Percentiles rank a stretch among this genome's conserved stretches.
Conservation (phyloP, 1,140 invertebrate genomes). For the Leptinotarsa texana region DNA sequence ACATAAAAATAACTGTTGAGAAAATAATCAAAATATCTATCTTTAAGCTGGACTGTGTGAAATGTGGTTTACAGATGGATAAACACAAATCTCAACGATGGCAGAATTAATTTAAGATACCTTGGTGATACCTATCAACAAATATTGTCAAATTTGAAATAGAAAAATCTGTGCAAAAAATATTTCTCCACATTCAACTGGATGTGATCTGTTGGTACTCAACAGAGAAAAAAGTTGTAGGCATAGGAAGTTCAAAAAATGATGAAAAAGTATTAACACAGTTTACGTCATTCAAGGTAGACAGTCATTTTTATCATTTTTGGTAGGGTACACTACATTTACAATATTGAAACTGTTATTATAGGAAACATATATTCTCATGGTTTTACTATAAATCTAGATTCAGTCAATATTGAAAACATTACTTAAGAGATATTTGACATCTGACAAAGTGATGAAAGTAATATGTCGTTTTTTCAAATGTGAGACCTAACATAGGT, state of each 20-base stretch:
- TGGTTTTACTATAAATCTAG: background rate
- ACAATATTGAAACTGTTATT: background rate
- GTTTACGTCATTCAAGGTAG: background rate
- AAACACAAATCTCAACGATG: too few relatives aligned
- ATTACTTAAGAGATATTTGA: background rate
- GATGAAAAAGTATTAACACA: background rate
- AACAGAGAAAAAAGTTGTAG: too few relatives aligned
- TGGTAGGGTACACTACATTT: background rate
- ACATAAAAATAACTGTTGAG: background rate
- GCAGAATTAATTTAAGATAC: background rate
- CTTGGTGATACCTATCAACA: background rate
- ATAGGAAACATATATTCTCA: background rate
- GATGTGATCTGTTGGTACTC: background rate
- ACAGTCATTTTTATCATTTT: background rate
- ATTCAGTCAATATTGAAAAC: background rate
- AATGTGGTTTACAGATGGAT: too few relatives aligned
- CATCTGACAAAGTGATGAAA: background rate
- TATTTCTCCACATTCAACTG: background rate
- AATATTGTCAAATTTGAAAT: background rate
- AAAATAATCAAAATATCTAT: background rate
- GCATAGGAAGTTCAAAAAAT: too few relatives aligned
- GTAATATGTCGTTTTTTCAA: background rate
- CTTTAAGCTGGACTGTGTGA: background rate
- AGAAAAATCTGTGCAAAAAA: background rate
- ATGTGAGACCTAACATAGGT: background rate